These are phyloP conservation scores for Arnoldichthys spilopterus DNA, from an alignment of 2,797 vertebrate genomes.

Conservation along the genomic window DNA sequence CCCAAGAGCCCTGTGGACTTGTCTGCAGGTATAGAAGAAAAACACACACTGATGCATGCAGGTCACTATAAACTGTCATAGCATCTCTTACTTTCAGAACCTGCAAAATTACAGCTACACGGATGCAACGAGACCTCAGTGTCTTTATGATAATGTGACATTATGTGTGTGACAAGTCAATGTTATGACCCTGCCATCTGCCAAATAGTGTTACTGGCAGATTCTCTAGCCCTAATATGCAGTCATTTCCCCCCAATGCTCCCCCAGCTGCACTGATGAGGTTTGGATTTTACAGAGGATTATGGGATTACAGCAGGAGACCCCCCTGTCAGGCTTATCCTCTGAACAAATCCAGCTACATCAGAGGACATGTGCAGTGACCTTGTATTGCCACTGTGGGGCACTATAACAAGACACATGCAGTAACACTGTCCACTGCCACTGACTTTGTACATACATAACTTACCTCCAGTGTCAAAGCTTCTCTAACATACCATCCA, in stretches of 20 bases:
- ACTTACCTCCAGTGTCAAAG: background rate
- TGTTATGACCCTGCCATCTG: constrained; percentile 21
- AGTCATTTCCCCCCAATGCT: constrained; percentile 9
- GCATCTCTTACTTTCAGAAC: background rate
- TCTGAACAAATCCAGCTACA: constrained; percentile 17
- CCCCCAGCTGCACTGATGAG: constrained; percentile 20
- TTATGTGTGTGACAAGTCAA: constrained; percentile 18
- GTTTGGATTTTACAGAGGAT: constrained; percentile 46
- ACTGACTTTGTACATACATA: background rate
- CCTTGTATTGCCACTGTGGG: constrained; percentile 1
- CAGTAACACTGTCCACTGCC: background rate
- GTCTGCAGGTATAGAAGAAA: constrained; percentile 67
- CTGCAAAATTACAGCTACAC: background rate
- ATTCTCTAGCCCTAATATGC: constrained; percentile 22
- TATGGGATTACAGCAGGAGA: constrained; percentile 44
- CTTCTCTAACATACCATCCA: constrained; percentile 6
- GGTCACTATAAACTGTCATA: background rate
- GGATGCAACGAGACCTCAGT: background rate
- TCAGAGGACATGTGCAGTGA: background rate
- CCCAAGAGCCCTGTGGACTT: constrained; percentile 67
- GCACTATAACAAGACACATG: constrained; percentile 18
- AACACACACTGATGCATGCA: constrained; percentile 1
- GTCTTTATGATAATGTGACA: constrained; percentile 12
- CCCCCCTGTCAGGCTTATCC: constrained; percentile 22
- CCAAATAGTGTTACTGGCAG: constrained; percentile 6